Conservation (phyloP, 2,113 vertebrate genomes). For the Thamnaconus septentrionalis region DNA sequence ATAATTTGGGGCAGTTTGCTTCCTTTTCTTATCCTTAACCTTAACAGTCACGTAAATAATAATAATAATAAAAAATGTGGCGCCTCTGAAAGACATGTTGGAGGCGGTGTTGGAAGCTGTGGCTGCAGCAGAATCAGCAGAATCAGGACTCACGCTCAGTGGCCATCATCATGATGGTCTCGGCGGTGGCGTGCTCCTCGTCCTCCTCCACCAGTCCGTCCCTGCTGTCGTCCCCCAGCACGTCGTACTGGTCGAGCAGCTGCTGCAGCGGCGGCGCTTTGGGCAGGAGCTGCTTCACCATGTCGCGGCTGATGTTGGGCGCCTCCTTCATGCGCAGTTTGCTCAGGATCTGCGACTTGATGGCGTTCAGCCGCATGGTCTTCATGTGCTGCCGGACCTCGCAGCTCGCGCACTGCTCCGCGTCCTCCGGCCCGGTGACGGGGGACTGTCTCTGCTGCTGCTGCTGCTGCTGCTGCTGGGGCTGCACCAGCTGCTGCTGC, state of each 20-base stretch:
- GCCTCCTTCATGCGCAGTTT: constrained; percentile 96
- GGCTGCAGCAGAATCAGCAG: not conserved
- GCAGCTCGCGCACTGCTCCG: constrained; percentile 89
- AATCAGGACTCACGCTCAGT: constrained; percentile 85
- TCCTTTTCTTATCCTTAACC: too few species aligned
- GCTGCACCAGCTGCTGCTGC: not conserved
- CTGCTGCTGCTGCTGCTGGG: constrained; percentile 78
- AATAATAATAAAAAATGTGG: too few species aligned
- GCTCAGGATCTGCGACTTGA: constrained; percentile 98
- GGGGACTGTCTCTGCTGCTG: constrained; percentile 79
- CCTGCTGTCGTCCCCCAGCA: constrained; percentile 92
- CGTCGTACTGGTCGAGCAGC: constrained; percentile 97
- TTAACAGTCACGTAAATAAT: too few species aligned
- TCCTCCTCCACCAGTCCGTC: constrained; percentile 89
- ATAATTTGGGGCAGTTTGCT: too few species aligned
- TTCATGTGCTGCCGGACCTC: constrained; percentile 93
- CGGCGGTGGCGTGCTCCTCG: constrained; percentile 92
- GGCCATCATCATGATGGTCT: constrained; percentile 95
- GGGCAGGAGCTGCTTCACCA: constrained; percentile 92
- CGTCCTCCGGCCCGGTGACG: constrained; percentile 77
- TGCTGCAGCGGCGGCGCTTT: constrained; percentile 95
- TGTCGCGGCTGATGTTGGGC: constrained; percentile 96
- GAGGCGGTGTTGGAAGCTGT: not conserved
- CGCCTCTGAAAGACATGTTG: constrained; percentile 24
- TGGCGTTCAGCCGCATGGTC: constrained; percentile 92